Conservation (phyloP, 2,113 vertebrate genomes). For the Leptodactylus fuscus region DNA sequence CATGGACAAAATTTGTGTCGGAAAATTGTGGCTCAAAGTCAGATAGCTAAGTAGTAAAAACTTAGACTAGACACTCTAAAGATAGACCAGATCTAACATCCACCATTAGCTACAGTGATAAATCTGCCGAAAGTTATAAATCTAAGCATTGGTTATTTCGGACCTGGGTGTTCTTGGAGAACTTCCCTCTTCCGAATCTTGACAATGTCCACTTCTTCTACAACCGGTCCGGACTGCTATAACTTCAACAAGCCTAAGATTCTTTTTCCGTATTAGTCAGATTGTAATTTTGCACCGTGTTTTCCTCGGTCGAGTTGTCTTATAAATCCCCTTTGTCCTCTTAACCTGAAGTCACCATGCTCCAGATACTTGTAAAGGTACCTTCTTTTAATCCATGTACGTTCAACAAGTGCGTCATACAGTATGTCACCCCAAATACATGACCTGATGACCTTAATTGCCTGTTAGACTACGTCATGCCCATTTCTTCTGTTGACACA, state of each 20-base stretch:
- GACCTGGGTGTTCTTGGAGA: no score
- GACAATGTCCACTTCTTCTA: not conserved
- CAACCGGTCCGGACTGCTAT: not conserved
- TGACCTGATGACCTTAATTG: conserved; percentile 5
- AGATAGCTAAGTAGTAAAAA: no score
- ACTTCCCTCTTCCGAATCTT: not conserved
- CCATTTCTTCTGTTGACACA: not conserved
- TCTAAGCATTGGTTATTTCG: no score
- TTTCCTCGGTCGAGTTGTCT: conserved; percentile 1
- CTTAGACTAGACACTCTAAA: no score
- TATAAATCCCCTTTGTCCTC: conserved; percentile 50
- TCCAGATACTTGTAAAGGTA: conserved; percentile 42
- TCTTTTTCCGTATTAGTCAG: not conserved
- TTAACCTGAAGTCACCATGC: conserved; percentile 38
- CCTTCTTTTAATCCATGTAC: conserved; percentile 23
- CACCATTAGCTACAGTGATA: no score
- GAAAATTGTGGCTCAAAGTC: no score
- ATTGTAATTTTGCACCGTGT: not conserved
- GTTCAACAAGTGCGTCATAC: conserved; percentile 47
- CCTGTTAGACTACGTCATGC: not conserved
- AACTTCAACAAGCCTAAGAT: not conserved
- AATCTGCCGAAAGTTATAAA: no score
- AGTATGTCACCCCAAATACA: conserved; percentile 27
- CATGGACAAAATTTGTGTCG: no score
- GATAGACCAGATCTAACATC: no score